Percentiles rank a stretch among this genome's conserved stretches.
phyloP scores from a whole-genome alignment of 1,140 invertebrate genomes.

The Drosophila nigromelanica region DNA sequence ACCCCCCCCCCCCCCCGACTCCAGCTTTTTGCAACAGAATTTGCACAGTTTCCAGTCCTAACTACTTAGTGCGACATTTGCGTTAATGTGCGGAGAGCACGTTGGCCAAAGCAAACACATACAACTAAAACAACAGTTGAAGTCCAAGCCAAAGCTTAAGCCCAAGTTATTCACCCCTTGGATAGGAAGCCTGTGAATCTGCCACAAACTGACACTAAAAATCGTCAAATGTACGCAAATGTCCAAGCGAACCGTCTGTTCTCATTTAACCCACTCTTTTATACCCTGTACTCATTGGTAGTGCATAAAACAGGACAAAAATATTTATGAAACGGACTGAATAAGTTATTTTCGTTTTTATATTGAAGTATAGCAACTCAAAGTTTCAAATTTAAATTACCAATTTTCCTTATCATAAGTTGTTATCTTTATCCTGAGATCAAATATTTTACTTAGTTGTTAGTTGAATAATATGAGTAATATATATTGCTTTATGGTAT shows the following conservation, averaged over 20 bases:
- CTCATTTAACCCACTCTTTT: not conserved
- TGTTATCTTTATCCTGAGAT: no score
- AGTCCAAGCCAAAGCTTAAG: conserved; percentile 15
- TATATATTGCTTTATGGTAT: no score
- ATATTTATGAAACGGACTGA: no score
- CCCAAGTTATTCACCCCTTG: conserved; percentile 66
- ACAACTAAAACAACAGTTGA: conserved; percentile 4
- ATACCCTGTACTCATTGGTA: not conserved
- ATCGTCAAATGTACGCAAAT: conserved; percentile 40
- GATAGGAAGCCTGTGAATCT: conserved; percentile 28
- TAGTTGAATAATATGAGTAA: no score
- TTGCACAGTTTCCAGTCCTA: conserved; percentile 25
- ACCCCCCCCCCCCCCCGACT: not conserved
- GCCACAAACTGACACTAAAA: conserved; percentile 55
- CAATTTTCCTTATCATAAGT: no score
- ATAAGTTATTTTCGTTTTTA: no score
- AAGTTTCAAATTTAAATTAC: no score
- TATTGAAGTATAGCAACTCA: no score
- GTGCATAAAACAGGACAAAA: no score
- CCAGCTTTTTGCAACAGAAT: conserved; percentile 30
- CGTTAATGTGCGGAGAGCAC: conserved; percentile 46
- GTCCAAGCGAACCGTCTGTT: conserved; percentile 6
- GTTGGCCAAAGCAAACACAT: conserved; percentile 26
- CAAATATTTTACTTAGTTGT: no score
- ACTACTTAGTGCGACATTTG: conserved; percentile 70